Evolutionary conservation across 2,797 vertebrate genomes (phyloP).

Genomic region (Oceanodroma leucorhoa): DNA sequence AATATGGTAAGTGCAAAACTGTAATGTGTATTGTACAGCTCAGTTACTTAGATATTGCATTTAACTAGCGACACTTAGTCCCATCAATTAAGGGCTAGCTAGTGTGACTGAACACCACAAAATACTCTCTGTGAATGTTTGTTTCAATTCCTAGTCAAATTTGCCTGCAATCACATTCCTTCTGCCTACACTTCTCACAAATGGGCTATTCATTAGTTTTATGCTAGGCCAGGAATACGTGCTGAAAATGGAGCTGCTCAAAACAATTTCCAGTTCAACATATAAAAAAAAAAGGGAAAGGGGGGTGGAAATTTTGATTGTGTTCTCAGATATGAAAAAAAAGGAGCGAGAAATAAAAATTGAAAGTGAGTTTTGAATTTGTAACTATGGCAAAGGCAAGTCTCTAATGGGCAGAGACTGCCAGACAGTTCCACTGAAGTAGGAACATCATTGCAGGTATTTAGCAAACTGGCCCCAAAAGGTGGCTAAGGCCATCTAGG

Average conservation of each 20-base stretch:
- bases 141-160: constrained; percentile 8
- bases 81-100: background rate
- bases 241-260: background rate
- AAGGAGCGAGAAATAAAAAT: background rate
- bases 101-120: background rate
- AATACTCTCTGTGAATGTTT: background rate
- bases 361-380: background rate
- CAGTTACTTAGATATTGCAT: background rate
- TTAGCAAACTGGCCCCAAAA: background rate
- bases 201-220: constrained; percentile 18
- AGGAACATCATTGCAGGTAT: background rate
- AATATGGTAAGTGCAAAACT: background rate
- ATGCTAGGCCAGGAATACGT: background rate
- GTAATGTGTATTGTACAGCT: background rate
- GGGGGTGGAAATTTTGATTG: background rate
- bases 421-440: background rate
- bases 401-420: background rate
- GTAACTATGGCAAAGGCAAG: background rate
- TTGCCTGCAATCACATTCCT: background rate
- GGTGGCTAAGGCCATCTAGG: background rate
- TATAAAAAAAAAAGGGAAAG: fast-evolving
- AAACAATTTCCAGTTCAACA: background rate
- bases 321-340: background rate
- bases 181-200: constrained; percentile 9
- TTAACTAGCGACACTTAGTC: background rate